A percentile compares a stretch with the other conserved stretches of the same genome.
Evolutionary conservation across 2,113 vertebrate species (phyloP).

Genomic region (Microcebus murinus): DNA sequence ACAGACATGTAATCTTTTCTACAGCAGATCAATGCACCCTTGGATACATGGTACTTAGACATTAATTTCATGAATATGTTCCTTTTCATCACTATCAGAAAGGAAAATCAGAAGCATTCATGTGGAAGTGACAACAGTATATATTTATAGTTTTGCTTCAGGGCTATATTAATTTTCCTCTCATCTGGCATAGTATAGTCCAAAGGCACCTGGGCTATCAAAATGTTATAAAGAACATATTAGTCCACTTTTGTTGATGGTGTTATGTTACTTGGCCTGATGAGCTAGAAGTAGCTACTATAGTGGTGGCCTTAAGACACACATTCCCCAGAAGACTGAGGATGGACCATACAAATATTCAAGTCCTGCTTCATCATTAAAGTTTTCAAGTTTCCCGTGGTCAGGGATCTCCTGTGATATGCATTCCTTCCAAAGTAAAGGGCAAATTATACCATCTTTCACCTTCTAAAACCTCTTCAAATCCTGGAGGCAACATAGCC

Average conservation of each 20-base stretch:
- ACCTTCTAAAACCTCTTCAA: not conserved
- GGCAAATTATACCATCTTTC: not conserved
- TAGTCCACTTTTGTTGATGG: not conserved
- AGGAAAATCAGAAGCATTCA: not conserved
- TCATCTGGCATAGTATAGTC: not conserved
- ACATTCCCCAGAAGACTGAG: not conserved
- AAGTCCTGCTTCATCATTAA: not conserved
- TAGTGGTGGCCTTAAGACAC: not conserved
- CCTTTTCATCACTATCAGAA: not conserved
- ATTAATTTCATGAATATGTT: not conserved
- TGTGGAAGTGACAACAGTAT: not conserved
- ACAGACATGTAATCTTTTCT: not conserved
- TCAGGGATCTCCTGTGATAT: not conserved
- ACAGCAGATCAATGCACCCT: not conserved
- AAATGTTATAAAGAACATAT: not conserved
- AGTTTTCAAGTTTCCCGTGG: not conserved
- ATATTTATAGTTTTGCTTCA: not conserved
- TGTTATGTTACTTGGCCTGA: not conserved
- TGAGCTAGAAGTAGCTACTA: not conserved
- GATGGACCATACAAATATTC: not conserved
- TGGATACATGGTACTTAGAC: not conserved
- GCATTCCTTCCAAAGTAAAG: not conserved
- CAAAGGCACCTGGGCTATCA: not conserved
- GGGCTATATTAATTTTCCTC: not conserved
- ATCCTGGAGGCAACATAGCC: not conserved